Conservation (phyloP, 2,113 vertebrate species). For the Pipa parva region DNA sequence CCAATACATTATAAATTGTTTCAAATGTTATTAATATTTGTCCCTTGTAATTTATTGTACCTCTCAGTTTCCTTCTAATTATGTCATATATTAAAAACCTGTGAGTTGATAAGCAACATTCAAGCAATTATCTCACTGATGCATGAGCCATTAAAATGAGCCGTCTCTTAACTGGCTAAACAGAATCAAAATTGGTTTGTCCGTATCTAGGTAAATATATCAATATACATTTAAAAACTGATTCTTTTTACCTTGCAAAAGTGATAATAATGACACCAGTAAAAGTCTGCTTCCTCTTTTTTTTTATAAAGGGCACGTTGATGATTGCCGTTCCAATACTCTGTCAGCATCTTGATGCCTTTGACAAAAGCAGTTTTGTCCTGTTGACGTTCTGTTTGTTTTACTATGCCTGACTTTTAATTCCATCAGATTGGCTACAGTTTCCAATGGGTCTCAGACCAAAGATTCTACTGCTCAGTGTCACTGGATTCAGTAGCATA, state of each 20-base stretch:
- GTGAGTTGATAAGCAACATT: too few relatives aligned
- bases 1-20: too few relatives aligned
- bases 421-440: slow-evolving; percentile 31
- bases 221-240: too few relatives aligned
- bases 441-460: not conserved
- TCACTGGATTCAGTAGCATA: slow-evolving; percentile 21
- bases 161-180: too few relatives aligned
- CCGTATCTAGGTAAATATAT: too few relatives aligned
- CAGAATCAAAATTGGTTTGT: too few relatives aligned
- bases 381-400: not conserved
- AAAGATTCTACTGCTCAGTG: slow-evolving; percentile 2
- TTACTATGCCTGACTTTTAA: slow-evolving; percentile 27
- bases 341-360: not conserved
- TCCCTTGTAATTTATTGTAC: too few relatives aligned
- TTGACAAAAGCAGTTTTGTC: not conserved
- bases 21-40: too few relatives aligned
- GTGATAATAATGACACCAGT: not conserved
- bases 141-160: too few relatives aligned
- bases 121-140: too few relatives aligned
- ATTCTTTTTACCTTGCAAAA: not conserved
- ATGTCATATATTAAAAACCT: too few relatives aligned
- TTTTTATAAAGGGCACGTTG: not conserved
- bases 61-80: too few relatives aligned
- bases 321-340: not conserved
- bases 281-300: not conserved